Evolutionary conservation across 2,888 invertebrate species (phyloP), one percentile per base, ranked within the genome.

Genomic region (Onchidella celtica): DNA sequence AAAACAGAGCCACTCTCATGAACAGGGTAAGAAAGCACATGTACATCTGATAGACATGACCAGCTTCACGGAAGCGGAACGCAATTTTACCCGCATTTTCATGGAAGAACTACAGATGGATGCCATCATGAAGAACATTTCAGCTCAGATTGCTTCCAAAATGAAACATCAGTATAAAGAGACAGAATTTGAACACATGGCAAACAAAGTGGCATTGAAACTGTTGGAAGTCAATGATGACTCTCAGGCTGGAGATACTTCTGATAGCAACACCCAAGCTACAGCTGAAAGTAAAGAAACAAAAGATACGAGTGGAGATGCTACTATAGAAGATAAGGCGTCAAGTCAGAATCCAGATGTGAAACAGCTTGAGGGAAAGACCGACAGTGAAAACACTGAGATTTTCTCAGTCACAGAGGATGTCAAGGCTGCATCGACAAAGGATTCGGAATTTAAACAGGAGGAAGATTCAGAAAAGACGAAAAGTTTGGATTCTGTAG

Each of bases 101-200:
- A 59, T 81, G 68, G 73, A 81, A 36, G 61, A 75, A 32, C 24
- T 75, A n/a, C 59, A 81, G 34, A 57, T 81, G 38, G 40, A 81
- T 11, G 34, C 27, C 24, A 29, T 73, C 24, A 32, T 75, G 40
- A 75, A 73, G 34, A 75, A 75, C 32, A 27, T 80, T 14, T 75
- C 74, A n/a, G 59, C 57, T 27, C 57, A 69, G 17, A 68, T 74
- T 14, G 81, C 76, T 27, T 21, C 63, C 24, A 76, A 70, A 36
- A 3, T 77, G 57, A 69, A 55, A 36, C 36, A 34, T 3, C 61
- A 70, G 55, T 81, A 76, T 34, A 76, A 65, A 40, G 81, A 70
- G 27, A 63, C 76, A 32, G 55, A 81, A 47, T 63, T 36, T 61
- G 76, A 76, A 32, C 36, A 61, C 4, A 17, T 81, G n/a, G 81